Conservation (phyloP, 2,113 vertebrate genomes). For the Brienomyrus brachyistius region DNA sequence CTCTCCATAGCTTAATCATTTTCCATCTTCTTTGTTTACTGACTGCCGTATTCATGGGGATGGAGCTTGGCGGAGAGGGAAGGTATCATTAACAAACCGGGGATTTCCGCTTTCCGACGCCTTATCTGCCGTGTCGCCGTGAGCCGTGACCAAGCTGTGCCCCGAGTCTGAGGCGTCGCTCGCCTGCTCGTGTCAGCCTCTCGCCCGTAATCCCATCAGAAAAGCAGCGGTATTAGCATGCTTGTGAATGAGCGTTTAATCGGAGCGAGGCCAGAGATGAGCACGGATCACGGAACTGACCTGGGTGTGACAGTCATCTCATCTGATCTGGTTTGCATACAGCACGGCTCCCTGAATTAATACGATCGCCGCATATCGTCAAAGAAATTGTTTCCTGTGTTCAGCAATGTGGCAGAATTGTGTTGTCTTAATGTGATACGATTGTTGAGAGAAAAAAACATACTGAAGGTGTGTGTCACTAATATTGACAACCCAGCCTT, state of each 20-base stretch:
- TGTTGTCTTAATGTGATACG: neutral
- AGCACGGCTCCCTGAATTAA: neutral
- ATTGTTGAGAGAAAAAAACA: neutral
- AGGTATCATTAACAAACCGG: conserved; percentile 2
- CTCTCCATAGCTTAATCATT: neutral
- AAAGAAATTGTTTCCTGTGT: neutral
- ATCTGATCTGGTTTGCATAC: neutral
- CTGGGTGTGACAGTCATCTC: neutral
- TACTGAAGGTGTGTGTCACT: neutral
- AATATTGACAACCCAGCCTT: neutral
- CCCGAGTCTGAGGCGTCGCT: neutral
- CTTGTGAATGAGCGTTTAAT: neutral
- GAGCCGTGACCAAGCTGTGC: neutral
- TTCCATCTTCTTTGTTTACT: neutral
- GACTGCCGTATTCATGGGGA: neutral
- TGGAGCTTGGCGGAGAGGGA: neutral
- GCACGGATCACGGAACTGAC: neutral
- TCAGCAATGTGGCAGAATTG: neutral
- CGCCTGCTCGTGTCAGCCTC: neutral
- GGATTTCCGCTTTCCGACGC: neutral
- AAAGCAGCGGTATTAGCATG: neutral
- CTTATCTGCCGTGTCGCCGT: neutral
- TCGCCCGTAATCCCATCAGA: conserved; percentile 4
- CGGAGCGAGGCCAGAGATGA: neutral
- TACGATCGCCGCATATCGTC: neutral